Percentiles rank a stretch among this genome's conserved stretches.
These are phyloP conservation scores for Sphinx pinastri DNA, from an alignment of 2,888 invertebrate genomes.

Conservation along the genomic window DNA sequence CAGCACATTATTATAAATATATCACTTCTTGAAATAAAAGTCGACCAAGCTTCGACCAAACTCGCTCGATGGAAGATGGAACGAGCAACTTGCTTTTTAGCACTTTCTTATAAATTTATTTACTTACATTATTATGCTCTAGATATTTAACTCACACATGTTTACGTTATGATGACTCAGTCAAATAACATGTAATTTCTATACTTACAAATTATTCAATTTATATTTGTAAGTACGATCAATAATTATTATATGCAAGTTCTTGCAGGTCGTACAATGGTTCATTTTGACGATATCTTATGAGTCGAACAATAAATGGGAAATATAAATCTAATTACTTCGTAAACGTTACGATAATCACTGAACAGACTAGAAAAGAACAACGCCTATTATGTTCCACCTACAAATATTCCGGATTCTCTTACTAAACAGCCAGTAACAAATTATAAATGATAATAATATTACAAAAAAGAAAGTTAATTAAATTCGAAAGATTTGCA, in stretches of 20 bases:
- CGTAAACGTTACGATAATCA: conserved; percentile 31
- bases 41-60: no score
- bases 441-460: not conserved
- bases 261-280: not conserved
- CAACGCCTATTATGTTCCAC: conserved; percentile 38
- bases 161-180: conserved; percentile 2
- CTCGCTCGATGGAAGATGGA: no score
- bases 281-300: not conserved
- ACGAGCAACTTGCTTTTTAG: no score
- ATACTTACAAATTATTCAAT: not conserved
- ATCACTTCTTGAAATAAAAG: no score
- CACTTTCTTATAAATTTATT: not conserved
- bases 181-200: not conserved
- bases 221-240: not conserved
- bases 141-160: not conserved
- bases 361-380: conserved; percentile 47
- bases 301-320: not conserved
- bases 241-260: not conserved
- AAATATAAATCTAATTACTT: not conserved
- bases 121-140: not conserved
- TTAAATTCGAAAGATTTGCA: not conserved
- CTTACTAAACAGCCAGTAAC: conserved; percentile 13
- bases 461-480: not conserved
- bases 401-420: conserved; percentile 46
- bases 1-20: no score